phyloP scores from a whole-genome alignment of 2,888 invertebrate genomes.

The Troglohyphantes excavatus region DNA sequence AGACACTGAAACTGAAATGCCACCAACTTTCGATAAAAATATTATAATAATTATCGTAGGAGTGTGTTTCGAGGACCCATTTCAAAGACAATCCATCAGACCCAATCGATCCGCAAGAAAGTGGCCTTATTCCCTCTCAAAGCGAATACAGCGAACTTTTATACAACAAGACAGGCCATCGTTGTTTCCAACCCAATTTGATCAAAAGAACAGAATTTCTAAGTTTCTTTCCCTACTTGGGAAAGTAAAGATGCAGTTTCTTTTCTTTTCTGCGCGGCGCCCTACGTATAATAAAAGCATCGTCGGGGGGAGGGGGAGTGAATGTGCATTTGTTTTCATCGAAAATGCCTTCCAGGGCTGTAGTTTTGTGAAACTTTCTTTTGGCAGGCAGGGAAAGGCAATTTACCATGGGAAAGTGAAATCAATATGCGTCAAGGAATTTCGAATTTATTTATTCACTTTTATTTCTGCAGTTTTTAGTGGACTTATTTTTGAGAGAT shows the following conservation, averaged over 20 bases:
- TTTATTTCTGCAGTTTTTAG: too few species aligned
- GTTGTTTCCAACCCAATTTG: not conserved
- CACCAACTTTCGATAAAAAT: too few species aligned
- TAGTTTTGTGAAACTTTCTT: not conserved
- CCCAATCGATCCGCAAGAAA: too few species aligned
- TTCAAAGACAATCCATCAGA: not conserved
- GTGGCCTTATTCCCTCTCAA: not conserved
- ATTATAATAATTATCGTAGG: too few species aligned
- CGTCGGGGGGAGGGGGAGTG: not conserved
- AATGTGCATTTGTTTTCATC: not conserved
- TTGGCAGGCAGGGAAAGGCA: not conserved
- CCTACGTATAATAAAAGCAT: not conserved
- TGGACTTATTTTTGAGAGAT: too few species aligned
- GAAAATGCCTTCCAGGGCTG: not conserved
- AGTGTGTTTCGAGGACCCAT: too few species aligned
- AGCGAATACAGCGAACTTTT: not conserved
- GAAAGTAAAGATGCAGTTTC: too few species aligned
- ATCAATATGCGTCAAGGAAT: not conserved
- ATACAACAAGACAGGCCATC: not conserved
- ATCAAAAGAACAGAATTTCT: not conserved
- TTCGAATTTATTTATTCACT: not conserved
- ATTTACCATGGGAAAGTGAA: constrained; percentile 4
- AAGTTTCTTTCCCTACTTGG: not conserved
- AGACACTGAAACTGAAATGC: too few species aligned
- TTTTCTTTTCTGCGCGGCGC: not conserved